These are phyloP conservation scores for Trissolcus japonicus DNA, from an alignment of 2,888 invertebrate species.

Conservation along the genomic window DNA sequence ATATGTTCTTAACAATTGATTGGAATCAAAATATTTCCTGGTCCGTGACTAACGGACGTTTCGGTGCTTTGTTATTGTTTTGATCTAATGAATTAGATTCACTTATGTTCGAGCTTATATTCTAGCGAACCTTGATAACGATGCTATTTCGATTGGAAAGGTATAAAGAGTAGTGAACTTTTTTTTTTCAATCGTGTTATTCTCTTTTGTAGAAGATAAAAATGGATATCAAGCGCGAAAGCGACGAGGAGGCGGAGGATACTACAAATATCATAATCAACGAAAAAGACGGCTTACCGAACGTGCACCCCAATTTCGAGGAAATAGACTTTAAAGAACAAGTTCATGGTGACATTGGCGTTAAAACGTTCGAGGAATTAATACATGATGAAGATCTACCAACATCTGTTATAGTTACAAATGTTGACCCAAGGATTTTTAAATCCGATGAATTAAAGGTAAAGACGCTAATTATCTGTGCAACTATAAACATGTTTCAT, in stretches of 20 bases:
- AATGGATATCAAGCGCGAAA: constrained; percentile 65
- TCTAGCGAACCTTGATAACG: no score
- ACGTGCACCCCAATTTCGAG: constrained; percentile 87
- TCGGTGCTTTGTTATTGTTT: no score
- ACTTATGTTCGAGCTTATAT: no score
- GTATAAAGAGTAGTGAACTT: no score
- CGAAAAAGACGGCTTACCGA: constrained; percentile 89
- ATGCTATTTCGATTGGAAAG: no score
- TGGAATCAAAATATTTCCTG: no score
- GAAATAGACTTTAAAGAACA: constrained; percentile 78
- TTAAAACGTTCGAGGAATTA: constrained; percentile 80
- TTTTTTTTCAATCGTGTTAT: neutral
- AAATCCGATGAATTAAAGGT: constrained; percentile 77
- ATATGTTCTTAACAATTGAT: no score
- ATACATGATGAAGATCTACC: constrained; percentile 87
- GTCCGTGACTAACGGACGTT: no score
- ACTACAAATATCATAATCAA: constrained; percentile 88
- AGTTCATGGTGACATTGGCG: constrained; percentile 63
- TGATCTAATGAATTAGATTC: no score
- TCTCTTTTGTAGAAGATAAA: constrained; percentile 1
- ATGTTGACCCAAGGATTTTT: constrained; percentile 89
- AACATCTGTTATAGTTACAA: constrained; percentile 92
- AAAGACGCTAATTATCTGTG: neutral
- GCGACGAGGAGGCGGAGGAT: constrained; percentile 69
- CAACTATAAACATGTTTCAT: no score